These are phyloP conservation scores for Drosophila barbarae DNA, from an alignment of 2,888 invertebrate species.

Conservation along the genomic window DNA sequence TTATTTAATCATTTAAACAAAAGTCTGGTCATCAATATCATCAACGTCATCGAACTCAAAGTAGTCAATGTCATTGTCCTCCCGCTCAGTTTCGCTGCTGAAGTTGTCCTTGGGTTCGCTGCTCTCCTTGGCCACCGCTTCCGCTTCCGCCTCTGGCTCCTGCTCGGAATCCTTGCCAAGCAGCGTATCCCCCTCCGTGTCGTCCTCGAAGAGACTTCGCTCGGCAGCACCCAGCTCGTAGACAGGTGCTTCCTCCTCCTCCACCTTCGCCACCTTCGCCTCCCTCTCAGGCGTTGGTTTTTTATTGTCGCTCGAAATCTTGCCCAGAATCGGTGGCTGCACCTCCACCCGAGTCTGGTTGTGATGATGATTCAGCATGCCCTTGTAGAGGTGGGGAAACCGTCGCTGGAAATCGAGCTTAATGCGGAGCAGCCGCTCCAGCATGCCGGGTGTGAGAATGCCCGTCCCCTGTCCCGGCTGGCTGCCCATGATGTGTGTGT, in stretches of 20 bases:
- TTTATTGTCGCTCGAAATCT: neutral
- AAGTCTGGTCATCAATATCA: slow-evolving; percentile 51
- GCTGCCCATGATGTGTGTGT: slow-evolving; percentile 52
- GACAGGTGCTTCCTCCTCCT: slow-evolving; percentile 40
- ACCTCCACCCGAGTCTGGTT: slow-evolving; percentile 61
- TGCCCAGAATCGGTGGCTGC: slow-evolving; percentile 64
- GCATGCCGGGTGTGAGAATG: slow-evolving; percentile 68
- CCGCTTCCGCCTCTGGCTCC: neutral
- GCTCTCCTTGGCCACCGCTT: slow-evolving; percentile 2
- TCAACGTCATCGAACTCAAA: slow-evolving; percentile 58
- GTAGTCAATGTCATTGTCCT: slow-evolving; percentile 57
- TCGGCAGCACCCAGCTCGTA: slow-evolving; percentile 72
- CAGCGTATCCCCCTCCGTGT: neutral
- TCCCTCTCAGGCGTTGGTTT: neutral
- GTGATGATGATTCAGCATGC: slow-evolving; percentile 59
- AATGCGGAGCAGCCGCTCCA: slow-evolving; percentile 67
- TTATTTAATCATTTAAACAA: slow-evolving; percentile 17
- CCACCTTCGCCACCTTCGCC: neutral
- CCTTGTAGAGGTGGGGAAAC: slow-evolving; percentile 69
- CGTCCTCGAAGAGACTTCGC: slow-evolving; percentile 50
- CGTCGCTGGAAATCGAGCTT: slow-evolving; percentile 67
- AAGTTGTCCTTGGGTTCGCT: slow-evolving; percentile 6
- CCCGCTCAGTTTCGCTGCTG: slow-evolving; percentile 7
- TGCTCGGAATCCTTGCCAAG: slow-evolving; percentile 6
- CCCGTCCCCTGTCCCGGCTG: slow-evolving; percentile 16